A percentile compares a stretch with the other conserved stretches of the same genome.
These are phyloP conservation scores for Cuculus canorus DNA, from an alignment of 2,797 vertebrate species.

Conservation along the genomic window DNA sequence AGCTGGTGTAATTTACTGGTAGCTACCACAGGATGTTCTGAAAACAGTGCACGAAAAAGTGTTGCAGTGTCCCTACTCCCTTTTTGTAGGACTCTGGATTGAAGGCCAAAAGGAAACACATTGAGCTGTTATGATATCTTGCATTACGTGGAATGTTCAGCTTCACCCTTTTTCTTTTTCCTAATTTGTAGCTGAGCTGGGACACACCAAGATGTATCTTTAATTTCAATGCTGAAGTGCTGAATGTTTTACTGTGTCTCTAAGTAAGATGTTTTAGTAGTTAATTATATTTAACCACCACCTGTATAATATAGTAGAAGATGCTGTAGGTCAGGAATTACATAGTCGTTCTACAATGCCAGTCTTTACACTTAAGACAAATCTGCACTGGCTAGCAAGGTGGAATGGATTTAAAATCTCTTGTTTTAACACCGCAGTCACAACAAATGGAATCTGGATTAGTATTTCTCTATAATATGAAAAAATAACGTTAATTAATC, in stretches of 20 bases:
- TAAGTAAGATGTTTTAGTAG: background rate
- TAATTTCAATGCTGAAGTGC: background rate
- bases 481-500: background rate
- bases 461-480: background rate
- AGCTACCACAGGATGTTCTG: background rate
- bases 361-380: background rate
- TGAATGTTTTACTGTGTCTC: background rate
- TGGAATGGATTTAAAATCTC: background rate
- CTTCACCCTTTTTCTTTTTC: background rate
- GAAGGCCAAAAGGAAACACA: background rate
- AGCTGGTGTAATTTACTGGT: background rate
- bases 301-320: background rate
- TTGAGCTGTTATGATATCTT: background rate
- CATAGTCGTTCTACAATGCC: background rate
- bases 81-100: background rate
- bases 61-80: background rate
- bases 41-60: background rate
- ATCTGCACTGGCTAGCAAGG: background rate
- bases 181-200: background rate
- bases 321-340: background rate
- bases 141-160: background rate
- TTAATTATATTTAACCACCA: background rate
- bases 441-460: background rate
- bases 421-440: background rate
- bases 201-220: background rate